These are phyloP conservation scores for Podarcis muralis DNA, from an alignment of 2,113 vertebrate genomes.

Conservation along the genomic window DNA sequence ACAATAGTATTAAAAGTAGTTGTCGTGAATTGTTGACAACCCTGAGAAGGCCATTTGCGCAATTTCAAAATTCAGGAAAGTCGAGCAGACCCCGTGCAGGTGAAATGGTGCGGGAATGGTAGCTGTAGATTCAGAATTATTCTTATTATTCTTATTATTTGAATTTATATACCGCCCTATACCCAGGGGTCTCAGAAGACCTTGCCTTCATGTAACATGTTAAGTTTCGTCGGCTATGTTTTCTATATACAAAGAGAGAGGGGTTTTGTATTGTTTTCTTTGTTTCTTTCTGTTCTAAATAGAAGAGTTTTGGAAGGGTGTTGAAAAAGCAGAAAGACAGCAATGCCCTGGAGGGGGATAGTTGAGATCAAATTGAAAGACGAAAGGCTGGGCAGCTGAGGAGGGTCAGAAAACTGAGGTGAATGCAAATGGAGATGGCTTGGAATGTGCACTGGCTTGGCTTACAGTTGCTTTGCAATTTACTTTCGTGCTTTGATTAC, in stretches of 20 bases:
- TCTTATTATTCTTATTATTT: no score
- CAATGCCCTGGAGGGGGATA: background rate
- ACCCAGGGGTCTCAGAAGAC: background rate
- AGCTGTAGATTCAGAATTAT: background rate
- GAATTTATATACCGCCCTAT: no score
- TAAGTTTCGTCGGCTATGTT: background rate
- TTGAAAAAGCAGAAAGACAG: background rate
- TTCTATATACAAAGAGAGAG: background rate
- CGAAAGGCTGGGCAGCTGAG: background rate
- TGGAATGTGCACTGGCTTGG: fast-evolving
- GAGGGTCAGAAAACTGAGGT: background rate
- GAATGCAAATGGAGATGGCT: background rate
- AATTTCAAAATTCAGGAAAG: background rate
- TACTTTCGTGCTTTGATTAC: conserved; percentile 13
- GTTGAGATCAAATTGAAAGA: background rate
- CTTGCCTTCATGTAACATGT: background rate
- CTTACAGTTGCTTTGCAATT: conserved; percentile 27
- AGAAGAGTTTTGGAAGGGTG: conserved; percentile 1
- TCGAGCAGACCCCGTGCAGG: fast-evolving
- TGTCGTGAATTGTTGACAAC: background rate
- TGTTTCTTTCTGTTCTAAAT: background rate
- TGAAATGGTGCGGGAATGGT: background rate
- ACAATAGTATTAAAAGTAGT: background rate
- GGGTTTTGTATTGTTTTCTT: no score
- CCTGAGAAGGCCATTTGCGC: background rate